A percentile compares a stretch with the other conserved stretches of the same genome.
Evolutionary conservation across 2,113 vertebrate genomes (phyloP).

Genomic region (Axis porcinus): DNA sequence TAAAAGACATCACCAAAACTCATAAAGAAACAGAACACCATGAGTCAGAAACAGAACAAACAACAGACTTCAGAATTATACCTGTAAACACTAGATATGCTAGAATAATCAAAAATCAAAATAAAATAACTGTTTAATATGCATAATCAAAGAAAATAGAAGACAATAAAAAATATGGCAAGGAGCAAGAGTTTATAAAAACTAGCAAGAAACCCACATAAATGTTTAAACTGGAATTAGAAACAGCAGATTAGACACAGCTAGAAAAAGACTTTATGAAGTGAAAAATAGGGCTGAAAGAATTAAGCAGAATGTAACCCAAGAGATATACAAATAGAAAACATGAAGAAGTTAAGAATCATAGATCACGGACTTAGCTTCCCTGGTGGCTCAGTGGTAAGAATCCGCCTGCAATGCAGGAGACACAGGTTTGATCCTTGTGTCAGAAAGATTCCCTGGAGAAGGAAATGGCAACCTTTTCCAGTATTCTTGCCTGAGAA

Average conservation of each 20-base stretch:
- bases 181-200: neutral
- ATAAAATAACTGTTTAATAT: neutral
- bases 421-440: neutral
- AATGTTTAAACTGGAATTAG: neutral
- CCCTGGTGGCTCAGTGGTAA: neutral
- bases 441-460: neutral
- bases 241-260: neutral
- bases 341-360: neutral
- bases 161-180: neutral
- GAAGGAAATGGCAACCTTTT: neutral
- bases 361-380: neutral
- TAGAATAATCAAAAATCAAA: neutral
- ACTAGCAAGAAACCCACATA: neutral
- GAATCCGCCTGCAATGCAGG: neutral
- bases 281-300: neutral
- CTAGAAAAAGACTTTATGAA: neutral
- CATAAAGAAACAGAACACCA: neutral
- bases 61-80: neutral
- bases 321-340: neutral
- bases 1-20: neutral
- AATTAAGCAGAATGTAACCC: neutral
- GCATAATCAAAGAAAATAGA: neutral
- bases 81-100: neutral
- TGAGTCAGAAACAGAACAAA: neutral
- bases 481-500: neutral